phyloP scores from a whole-genome alignment of 2,888 invertebrate genomes.

The Thereva nobilitata region DNA sequence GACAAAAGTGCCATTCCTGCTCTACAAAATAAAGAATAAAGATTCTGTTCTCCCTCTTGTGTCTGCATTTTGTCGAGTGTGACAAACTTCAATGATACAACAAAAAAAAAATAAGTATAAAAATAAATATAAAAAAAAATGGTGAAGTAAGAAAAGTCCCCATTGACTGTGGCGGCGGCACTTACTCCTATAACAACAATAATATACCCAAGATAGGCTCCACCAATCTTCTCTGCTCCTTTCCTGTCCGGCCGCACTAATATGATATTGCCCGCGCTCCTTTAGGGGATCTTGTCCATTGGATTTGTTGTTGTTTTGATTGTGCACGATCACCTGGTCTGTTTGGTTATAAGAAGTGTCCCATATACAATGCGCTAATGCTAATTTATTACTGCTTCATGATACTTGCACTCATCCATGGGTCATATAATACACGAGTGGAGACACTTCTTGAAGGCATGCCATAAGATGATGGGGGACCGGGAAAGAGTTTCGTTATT shows the following conservation, averaged over 20 bases:
- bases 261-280: neutral
- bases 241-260: slow-evolving; percentile 3
- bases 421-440: slow-evolving; percentile 34
- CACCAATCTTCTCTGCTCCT: slow-evolving; percentile 31
- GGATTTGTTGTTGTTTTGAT: slow-evolving; percentile 30
- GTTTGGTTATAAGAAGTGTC: slow-evolving; percentile 43
- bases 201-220: slow-evolving; percentile 16
- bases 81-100: too few relatives aligned
- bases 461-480: slow-evolving; percentile 14
- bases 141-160: slow-evolving; percentile 25
- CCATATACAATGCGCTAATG: slow-evolving; percentile 46
- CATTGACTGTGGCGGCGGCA: slow-evolving; percentile 30
- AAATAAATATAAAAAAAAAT: slow-evolving; percentile 14
- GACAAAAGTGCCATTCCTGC: slow-evolving; percentile 27
- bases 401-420: slow-evolving; percentile 34
- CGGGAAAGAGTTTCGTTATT: neutral
- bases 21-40: slow-evolving; percentile 16
- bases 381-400: slow-evolving; percentile 47
- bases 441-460: slow-evolving; percentile 30
- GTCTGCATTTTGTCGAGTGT: too few relatives aligned
- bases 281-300: slow-evolving; percentile 6
- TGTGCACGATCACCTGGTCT: slow-evolving; percentile 33
- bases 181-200: slow-evolving; percentile 6
- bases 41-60: slow-evolving; percentile 20
- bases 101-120: too few relatives aligned